Evolutionary conservation across 1,140 invertebrate genomes (phyloP), one percentile per base, ranked within the genome.

Genomic region (Leptinotarsa defecta): DNA sequence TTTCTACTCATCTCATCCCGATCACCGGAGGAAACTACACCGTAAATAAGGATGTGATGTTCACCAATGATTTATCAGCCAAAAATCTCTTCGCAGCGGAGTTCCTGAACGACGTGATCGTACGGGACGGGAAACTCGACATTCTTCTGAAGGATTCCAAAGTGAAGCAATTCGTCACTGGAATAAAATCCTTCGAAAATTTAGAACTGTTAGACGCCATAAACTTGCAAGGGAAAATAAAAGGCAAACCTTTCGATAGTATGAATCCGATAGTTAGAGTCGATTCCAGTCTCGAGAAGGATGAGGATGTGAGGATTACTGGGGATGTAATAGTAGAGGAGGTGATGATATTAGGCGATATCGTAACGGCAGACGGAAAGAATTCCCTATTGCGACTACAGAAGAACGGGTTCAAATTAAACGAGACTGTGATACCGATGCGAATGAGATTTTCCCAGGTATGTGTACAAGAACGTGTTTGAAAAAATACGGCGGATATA

Each of bases 1-100:
- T 84, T 48, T 73, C 79, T 8, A 71, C 82, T n/a, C 73, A 80
- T 71, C 80, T 86, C 19, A 80, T 86, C 5, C 68, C 80, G 27
- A 84, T 79, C 3, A 80, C 84, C 24, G 76, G 81, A 76, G 84
- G 81, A 13, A 82, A 82, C 5, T 81, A 80, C 62, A 84, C 78
- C 34, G 81, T 88, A 2, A 78, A 85, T 69, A 83, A 86, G 76
- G 84, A 87, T 63, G 79, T 88, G n/a, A 79, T 82, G 73, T 87
- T 88, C 48, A 77, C 78, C 0, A 81, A 84, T 49, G 48, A 68
- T 72, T 20, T 80, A 13, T 57, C 19, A 48, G 82, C 84, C 0
- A 85, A 87, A 19, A 76, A 84, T 11, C 48, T 88, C n/a, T 3
- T 76, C 1, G 83, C 87, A 19, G 75, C 78, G 17, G 74, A 85